A percentile compares a stretch with the other conserved stretches of the same genome.
Conservation (phyloP, 2,113 vertebrate species). For the Varanus komodoensis region DNA sequence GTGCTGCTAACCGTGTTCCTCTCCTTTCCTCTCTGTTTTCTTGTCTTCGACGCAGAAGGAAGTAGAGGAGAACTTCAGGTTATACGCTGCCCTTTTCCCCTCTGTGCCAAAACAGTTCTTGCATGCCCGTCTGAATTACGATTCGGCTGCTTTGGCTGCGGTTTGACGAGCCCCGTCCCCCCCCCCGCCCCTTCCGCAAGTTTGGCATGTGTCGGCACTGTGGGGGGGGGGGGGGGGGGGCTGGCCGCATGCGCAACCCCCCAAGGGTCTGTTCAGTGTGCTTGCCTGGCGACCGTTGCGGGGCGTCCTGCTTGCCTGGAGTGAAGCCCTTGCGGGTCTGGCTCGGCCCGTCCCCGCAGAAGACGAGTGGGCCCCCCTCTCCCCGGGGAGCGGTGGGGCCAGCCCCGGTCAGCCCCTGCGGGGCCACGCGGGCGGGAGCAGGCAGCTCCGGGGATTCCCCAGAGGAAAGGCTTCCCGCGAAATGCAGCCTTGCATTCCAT, state of each 20-base stretch:
- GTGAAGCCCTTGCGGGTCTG: too few species aligned
- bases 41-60: conserved; percentile 82
- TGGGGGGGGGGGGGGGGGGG: conserved; percentile 55
- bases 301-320: too few species aligned
- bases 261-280: conserved; percentile 70
- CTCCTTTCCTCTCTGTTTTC: conserved; percentile 60
- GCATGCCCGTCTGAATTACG: conserved; percentile 49
- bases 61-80: conserved; percentile 91
- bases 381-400: too few species aligned
- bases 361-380: too few species aligned
- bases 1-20: conserved; percentile 71
- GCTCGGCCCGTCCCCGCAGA: too few species aligned
- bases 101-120: conserved; percentile 40
- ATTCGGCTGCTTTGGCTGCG: conserved; percentile 13
- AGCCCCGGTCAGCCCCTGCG: too few species aligned
- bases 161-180: conserved; percentile 8
- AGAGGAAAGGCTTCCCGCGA: too few species aligned
- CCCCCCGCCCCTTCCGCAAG: background rate
- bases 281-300: background rate
- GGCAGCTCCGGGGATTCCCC: too few species aligned
- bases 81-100: conserved; percentile 71
- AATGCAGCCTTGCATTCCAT: too few species aligned
- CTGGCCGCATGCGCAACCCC: conserved; percentile 40
- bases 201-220: conserved; percentile 59
- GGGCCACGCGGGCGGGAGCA: too few species aligned